These are phyloP conservation scores for Turnix velox DNA, from an alignment of 2,113 vertebrate genomes.

Conservation along the genomic window DNA sequence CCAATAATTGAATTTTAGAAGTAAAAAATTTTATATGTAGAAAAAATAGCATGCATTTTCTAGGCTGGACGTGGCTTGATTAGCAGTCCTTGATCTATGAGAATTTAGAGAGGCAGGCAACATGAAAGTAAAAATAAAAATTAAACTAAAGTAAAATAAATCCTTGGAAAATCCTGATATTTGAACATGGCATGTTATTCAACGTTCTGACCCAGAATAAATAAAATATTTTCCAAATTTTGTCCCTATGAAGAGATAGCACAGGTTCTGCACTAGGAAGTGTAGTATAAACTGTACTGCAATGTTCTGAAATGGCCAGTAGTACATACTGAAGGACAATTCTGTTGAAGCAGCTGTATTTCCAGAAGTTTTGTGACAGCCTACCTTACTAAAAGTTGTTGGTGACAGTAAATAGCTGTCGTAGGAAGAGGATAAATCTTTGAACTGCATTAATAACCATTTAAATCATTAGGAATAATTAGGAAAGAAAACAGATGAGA, in stretches of 20 bases:
- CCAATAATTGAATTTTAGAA: background rate
- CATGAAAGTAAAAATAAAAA: background rate
- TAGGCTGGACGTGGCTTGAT: background rate
- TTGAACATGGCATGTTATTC: background rate
- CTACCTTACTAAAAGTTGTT: background rate
- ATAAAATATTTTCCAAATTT: background rate
- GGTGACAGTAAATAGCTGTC: background rate
- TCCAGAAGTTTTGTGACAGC: background rate
- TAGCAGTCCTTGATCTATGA: background rate
- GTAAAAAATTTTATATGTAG: background rate
- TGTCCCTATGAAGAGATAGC: background rate
- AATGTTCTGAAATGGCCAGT: background rate
- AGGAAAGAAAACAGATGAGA: background rate
- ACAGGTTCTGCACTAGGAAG: background rate
- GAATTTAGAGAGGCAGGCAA: background rate
- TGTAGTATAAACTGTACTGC: background rate
- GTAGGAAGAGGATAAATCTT: background rate
- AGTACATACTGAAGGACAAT: background rate
- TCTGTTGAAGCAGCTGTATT: background rate
- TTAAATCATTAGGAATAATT: background rate
- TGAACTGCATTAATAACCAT: background rate
- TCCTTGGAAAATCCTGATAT: background rate
- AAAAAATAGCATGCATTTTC: background rate
- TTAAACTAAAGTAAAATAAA: fast-evolving
- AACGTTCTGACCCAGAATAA: background rate